Percentiles rank a stretch among this genome's conserved stretches.
Conservation (phyloP, 2,113 vertebrate genomes). For the Serilophus lunatus region DNA sequence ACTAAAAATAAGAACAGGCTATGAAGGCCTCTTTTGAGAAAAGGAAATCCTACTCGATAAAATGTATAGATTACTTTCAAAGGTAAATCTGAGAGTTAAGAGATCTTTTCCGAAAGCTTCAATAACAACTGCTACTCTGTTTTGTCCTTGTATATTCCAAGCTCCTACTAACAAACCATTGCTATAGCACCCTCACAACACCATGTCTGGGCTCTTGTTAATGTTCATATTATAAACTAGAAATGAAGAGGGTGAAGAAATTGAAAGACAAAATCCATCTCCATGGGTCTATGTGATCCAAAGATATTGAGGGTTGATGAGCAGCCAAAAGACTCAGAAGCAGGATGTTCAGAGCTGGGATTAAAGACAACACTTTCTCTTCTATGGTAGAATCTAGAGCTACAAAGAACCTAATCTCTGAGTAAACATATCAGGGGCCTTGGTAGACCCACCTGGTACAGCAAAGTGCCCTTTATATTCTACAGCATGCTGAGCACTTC, state of each 20-base stretch:
- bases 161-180: neutral
- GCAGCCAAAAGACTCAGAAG: neutral
- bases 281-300: neutral
- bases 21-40: neutral
- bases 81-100: neutral
- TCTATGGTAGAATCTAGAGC: neutral
- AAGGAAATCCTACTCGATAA: neutral
- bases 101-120: neutral
- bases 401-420: neutral
- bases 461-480: neutral
- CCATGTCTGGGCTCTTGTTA: neutral
- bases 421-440: neutral
- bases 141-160: neutral
- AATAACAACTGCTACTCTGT: neutral
- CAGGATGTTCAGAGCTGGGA: neutral
- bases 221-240: neutral
- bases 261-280: neutral
- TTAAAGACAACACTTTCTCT: constrained; percentile 22
- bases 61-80: neutral
- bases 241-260: neutral
- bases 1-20: neutral
- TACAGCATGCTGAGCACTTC: neutral
- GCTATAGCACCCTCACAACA: neutral
- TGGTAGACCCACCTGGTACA: neutral
- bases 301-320: neutral